phyloP scores from a whole-genome alignment of 1,140 invertebrate species.

The Ridgeia piscesae region DNA sequence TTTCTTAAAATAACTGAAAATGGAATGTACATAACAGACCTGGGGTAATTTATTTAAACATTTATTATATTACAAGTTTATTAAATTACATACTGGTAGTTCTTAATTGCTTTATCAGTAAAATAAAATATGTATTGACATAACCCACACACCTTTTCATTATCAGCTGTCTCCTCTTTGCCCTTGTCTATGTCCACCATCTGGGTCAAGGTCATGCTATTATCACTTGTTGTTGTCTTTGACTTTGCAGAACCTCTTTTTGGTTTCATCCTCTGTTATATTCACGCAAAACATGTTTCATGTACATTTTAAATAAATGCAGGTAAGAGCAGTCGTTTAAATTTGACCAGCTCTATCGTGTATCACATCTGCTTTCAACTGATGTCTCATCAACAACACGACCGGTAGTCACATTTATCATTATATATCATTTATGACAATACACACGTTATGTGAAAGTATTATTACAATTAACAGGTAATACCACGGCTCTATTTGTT shows the following conservation, averaged over 20 bases:
- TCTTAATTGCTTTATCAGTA: no score
- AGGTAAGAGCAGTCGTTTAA: neutral
- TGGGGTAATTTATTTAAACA: neutral
- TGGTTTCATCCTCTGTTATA: slow-evolving; percentile 21
- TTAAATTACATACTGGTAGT: no score
- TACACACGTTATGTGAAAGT: no score
- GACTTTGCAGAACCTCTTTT: slow-evolving; percentile 4
- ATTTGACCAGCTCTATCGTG: no score
- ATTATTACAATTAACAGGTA: no score
- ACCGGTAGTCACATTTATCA: no score
- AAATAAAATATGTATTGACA: neutral
- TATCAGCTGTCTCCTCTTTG: neutral
- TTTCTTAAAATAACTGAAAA: neutral
- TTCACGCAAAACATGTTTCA: neutral
- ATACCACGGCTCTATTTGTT: no score
- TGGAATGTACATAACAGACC: neutral
- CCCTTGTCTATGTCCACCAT: slow-evolving; percentile 35
- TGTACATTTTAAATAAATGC: neutral
- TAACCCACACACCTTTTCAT: neutral
- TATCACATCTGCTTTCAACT: no score
- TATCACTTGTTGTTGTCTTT: neutral
- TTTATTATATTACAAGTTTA: neutral
- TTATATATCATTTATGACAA: no score
- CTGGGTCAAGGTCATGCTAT: slow-evolving; percentile 43
- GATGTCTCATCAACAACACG: no score